Evolutionary conservation across 1,140 invertebrate species (phyloP), one percentile per base, ranked within the genome.

Genomic region (Calephelis virginiensis): DNA sequence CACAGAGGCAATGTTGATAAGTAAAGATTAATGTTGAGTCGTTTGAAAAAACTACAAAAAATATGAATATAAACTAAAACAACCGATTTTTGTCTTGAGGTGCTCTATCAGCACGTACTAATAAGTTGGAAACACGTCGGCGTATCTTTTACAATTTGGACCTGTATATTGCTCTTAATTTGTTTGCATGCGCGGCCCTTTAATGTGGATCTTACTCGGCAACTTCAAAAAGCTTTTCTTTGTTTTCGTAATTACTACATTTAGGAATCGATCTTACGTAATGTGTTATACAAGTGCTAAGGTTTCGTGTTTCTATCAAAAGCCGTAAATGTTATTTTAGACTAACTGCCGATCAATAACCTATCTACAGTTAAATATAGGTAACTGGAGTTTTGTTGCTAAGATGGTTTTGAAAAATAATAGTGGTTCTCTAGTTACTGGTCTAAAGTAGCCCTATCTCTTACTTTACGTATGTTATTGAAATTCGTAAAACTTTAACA

Each of bases 131-230:
- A 72, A 86, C 74, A 88, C 85, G 68, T 76, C 83, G 83, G 82
- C 72, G 68, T 70, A 73, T 77, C 77, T 83, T 79, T 64, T 72
- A 71, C 78, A 71, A 64, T 77, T 87, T 87, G 85, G 81, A 81
- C 67, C 81, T 76, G 76, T 77, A 76, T 82, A 85, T 87, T 84
- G 81, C 68, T 69, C 75, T 74, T 83, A 88, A 85, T 86, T 83
- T 85, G 82, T 87, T 83, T 80, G 71, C 73, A 49, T 63, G 66
- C 74, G 81, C 83, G 82, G 84, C 83, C 70, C 82, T 88, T 85
- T 86, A 86, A 88, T 86, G 80, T 86, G 76, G 83, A 72, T 73
- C 80, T 78, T 67, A 67, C 71, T 59, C 78, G 82, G 81, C 62
- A 28, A 49, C 72, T 73, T 80, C 77, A 83, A 85, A 85, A 74